A percentile compares a stretch with the other conserved stretches of the same genome.
phyloP scores from a whole-genome alignment of 2,888 invertebrate genomes.

The Siphlonurus alternatus region DNA sequence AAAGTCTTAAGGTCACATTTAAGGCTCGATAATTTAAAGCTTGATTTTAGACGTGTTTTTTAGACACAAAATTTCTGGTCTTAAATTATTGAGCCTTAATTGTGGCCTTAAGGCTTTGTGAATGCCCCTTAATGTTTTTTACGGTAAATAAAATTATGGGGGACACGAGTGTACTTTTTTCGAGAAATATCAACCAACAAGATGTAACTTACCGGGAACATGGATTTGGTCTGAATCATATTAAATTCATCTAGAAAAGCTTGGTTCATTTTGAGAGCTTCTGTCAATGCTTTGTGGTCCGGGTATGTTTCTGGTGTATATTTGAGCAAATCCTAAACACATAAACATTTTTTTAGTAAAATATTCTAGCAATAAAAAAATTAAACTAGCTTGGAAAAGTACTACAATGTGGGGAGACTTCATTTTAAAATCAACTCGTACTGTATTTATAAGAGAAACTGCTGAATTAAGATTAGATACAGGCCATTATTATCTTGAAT shows the following conservation, averaged over 20 bases:
- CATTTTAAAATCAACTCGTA: background rate
- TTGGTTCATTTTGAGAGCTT: constrained; percentile 71
- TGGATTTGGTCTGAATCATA: constrained; percentile 64
- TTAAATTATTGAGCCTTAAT: too few relatives aligned
- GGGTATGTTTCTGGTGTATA: constrained; percentile 63
- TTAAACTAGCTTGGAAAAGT: constrained; percentile 3
- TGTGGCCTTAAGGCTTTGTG: too few relatives aligned
- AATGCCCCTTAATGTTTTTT: background rate
- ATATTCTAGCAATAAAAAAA: constrained; percentile 1
- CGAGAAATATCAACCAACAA: too few relatives aligned
- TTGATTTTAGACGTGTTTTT: too few relatives aligned
- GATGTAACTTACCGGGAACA: constrained; percentile 53
- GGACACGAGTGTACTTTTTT: background rate
- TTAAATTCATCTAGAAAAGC: constrained; percentile 83
- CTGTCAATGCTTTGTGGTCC: constrained; percentile 58
- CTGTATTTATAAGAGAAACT: background rate
- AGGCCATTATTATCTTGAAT: too few relatives aligned
- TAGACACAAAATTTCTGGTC: too few relatives aligned
- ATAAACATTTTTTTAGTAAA: constrained; percentile 3
- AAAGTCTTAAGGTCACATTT: too few relatives aligned
- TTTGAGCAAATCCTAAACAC: constrained; percentile 53
- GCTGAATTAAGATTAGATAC: too few relatives aligned
- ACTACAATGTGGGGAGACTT: background rate
- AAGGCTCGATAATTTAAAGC: too few relatives aligned
- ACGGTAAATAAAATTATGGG: too few relatives aligned